These are phyloP conservation scores for Leistus spinibarbis DNA, from an alignment of 2,888 invertebrate genomes.

Conservation along the genomic window DNA sequence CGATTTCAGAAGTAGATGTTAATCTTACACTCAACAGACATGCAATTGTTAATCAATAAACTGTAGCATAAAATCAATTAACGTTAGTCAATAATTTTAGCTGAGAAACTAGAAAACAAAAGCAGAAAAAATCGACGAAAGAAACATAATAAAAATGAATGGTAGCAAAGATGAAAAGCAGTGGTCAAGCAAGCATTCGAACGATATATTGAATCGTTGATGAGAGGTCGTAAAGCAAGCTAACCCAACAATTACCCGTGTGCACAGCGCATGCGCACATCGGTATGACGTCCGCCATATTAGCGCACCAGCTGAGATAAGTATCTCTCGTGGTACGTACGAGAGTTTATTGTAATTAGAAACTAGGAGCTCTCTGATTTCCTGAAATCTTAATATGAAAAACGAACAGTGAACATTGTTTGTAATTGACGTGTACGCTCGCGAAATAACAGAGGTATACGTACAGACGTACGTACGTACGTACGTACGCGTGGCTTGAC, in stretches of 20 bases:
- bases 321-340: neutral
- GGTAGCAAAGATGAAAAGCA: neutral
- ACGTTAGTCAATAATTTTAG: conserved; percentile 2
- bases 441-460: conserved; percentile 1
- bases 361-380: conserved; percentile 13
- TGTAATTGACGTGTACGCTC: conserved; percentile 1
- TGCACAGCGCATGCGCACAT: neutral
- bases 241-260: neutral
- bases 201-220: neutral
- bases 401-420: neutral
- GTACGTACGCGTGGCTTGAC: neutral
- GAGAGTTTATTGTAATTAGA: conserved; percentile 26
- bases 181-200: neutral
- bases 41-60: neutral
- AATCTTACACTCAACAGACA: neutral
- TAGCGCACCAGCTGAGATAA: conserved; percentile 22
- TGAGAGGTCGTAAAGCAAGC: conserved; percentile 4
- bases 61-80: neutral
- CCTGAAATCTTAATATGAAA: conserved; percentile 23
- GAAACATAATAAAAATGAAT: neutral
- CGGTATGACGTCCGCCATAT: conserved; percentile 21
- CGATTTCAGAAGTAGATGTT: neutral
- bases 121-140: neutral
- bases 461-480: too few species aligned
- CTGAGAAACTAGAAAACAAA: neutral